Conservation (phyloP, 2,797 vertebrate species). For the Silurus lanzhouensis region DNA sequence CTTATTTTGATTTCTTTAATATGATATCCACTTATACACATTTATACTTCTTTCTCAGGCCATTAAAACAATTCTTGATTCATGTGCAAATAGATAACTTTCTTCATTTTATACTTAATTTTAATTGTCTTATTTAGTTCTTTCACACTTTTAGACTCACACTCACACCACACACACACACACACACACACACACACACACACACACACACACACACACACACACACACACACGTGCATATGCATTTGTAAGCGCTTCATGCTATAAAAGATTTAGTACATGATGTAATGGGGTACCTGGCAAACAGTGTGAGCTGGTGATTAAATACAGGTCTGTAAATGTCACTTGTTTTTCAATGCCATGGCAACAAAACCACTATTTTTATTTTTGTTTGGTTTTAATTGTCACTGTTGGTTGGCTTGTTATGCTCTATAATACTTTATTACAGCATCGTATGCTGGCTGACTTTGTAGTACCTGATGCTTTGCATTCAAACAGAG, state of each 20-base stretch:
- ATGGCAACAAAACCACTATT: slow-evolving; percentile 69
- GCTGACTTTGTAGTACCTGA: slow-evolving; percentile 33
- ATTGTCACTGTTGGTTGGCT: slow-evolving; percentile 62
- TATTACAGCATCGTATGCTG: slow-evolving; percentile 34
- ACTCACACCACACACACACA: slow-evolving; percentile 28
- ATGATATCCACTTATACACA: slow-evolving; percentile 1
- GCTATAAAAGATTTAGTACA: slow-evolving; percentile 71
- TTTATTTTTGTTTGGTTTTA: slow-evolving; percentile 68
- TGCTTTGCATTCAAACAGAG: slow-evolving; percentile 25
- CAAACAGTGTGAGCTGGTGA: slow-evolving; percentile 60
- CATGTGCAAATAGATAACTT: slow-evolving; percentile 41
- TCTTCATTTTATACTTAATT: slow-evolving; percentile 2
- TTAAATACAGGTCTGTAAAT: slow-evolving; percentile 73
- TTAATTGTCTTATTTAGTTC: slow-evolving; percentile 1
- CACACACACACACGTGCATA: slow-evolving; percentile 34
- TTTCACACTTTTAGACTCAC: slow-evolving; percentile 14
- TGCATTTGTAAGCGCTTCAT: slow-evolving; percentile 23
- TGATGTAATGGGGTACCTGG: slow-evolving; percentile 72
- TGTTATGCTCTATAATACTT: slow-evolving; percentile 40
- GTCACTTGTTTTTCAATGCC: slow-evolving; percentile 72
- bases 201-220: slow-evolving; percentile 36
- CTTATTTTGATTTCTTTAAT: neutral
- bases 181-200: slow-evolving; percentile 21
- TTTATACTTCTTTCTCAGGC: slow-evolving; percentile 27
- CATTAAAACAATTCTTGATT: slow-evolving; percentile 34